Conservation (phyloP, 2,113 vertebrate genomes). For the Benitochromis conjunctus region DNA sequence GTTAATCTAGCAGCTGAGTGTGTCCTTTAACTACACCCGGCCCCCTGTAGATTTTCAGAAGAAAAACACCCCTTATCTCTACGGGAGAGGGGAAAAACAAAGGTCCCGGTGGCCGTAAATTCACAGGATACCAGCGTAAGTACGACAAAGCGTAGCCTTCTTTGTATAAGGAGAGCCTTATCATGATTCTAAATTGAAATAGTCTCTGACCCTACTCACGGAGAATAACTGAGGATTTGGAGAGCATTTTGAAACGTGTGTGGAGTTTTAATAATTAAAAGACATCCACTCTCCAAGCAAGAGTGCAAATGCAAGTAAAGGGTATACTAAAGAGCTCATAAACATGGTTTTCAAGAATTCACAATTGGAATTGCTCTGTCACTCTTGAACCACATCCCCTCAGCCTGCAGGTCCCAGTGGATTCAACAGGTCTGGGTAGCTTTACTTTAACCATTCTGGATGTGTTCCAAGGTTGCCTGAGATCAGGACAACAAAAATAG, state of each 20-base stretch:
- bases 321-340: neutral
- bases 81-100: conserved; percentile 43
- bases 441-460: conserved; percentile 64
- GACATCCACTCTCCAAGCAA: conserved; percentile 6
- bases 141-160: conserved; percentile 11
- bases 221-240: conserved; percentile 18
- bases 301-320: neutral
- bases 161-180: neutral
- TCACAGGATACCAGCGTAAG: conserved; percentile 30
- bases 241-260: neutral
- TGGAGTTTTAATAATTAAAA: conserved; percentile 15
- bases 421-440: conserved; percentile 8
- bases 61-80: conserved; percentile 63
- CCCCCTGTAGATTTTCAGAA: conserved; percentile 59
- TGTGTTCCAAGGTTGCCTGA: conserved; percentile 57
- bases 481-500: conserved; percentile 75
- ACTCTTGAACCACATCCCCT: neutral
- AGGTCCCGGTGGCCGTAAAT: conserved; percentile 47
- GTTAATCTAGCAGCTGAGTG: conserved; percentile 84
- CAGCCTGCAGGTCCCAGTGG: conserved; percentile 15
- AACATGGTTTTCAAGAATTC: neutral
- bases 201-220: neutral
- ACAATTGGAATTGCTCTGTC: neutral
- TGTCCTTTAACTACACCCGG: conserved; percentile 73
- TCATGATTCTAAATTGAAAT: neutral